Evolutionary conservation across 2,113 vertebrate genomes (phyloP).

Genomic region (Anoplopoma fimbria): DNA sequence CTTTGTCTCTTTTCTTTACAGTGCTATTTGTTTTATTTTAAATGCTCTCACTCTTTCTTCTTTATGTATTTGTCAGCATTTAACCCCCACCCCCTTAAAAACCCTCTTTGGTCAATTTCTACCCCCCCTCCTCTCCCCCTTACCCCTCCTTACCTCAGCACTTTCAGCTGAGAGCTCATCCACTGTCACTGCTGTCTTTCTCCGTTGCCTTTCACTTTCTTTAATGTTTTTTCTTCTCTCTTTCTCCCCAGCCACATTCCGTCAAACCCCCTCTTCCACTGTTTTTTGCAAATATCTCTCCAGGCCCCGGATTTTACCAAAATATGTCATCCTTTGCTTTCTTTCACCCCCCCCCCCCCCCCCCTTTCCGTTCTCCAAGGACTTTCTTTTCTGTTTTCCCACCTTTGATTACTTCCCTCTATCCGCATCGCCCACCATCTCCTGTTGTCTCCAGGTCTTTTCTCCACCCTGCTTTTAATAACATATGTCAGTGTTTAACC

Average conservation of each 20-base stretch:
- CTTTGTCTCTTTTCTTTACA: constrained; percentile 39
- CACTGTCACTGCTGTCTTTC: constrained; percentile 45
- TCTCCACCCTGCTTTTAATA: constrained; percentile 63
- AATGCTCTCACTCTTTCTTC: constrained; percentile 16
- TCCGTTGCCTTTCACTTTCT: constrained; percentile 24
- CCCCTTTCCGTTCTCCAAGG: constrained; percentile 47
- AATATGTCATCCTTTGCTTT: constrained; percentile 64
- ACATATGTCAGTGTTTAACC: constrained; percentile 66
- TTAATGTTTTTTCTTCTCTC: constrained; percentile 37
- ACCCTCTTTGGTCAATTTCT: constrained; percentile 38
- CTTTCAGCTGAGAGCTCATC: constrained; percentile 41
- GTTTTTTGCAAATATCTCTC: constrained; percentile 53
- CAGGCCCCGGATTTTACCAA: constrained; percentile 64
- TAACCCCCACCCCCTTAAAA: constrained; percentile 25
- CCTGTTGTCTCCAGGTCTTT: constrained; percentile 53
- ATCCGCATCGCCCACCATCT: constrained; percentile 18
- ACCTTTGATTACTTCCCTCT: constrained; percentile 50
- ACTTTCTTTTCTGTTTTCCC: constrained; percentile 55
- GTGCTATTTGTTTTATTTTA: constrained; percentile 25
- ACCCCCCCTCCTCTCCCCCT: constrained; percentile 17
- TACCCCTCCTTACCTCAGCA: constrained; percentile 52
- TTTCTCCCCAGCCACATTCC: constrained; percentile 28
- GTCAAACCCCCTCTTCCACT: constrained; percentile 14
- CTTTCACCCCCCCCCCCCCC: constrained; percentile 28
- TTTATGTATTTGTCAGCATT: constrained; percentile 50